Evolutionary conservation across 2,797 vertebrate species (phyloP), one percentile per base, ranked within the genome.

Genomic region (Melanotaenia trifasciata): DNA sequence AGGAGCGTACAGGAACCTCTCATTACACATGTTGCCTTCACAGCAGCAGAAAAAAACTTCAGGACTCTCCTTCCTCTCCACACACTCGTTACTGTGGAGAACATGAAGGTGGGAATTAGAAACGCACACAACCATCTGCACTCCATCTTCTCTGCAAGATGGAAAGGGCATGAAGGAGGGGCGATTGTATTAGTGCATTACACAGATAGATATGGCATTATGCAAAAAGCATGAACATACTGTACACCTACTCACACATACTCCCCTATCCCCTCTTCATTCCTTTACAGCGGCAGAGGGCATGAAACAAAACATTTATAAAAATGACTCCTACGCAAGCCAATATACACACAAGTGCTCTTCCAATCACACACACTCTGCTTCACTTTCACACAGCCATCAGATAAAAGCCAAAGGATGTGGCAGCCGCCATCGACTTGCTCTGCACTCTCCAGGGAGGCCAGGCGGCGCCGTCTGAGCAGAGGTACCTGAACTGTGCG

Each of bases 21-120:
- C 96, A 24, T 99, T 99, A 89, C 97, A 99, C 95, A 96, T 95
- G 91, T 95, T 97, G 88, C 97, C 97, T 84, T 99, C 97, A 75
- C 97, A 99, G 90, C 97, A 99, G 90, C 97, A 99, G 94, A 99
- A 99, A 92, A 97, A 98, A 8, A 99, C 97, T 24, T 98, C 97
- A 1, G 97, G 97, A 74, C 93, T 96, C 92, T 97, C 96, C 80
- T 97, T 98, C 90, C 90, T 97, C 93, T 98, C 97, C 88, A 97
- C 93, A 76, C 97, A 98, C 75, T 98, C 96, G 57, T 90, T 96
- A 90, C 97, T 98, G 86, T 11, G 78, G 26, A 69, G 64, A 33
- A 78, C 70, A 79, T 0, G 60, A 45, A 75, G 63, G 86, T 16
- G 62, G 67, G 67, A 67, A 75, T 70, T 45, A 78, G 43, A 64